Base-by-base conservation (phyloP, 2,888 invertebrate genomes). In the Lordiphosa andalusiaca region DNA sequence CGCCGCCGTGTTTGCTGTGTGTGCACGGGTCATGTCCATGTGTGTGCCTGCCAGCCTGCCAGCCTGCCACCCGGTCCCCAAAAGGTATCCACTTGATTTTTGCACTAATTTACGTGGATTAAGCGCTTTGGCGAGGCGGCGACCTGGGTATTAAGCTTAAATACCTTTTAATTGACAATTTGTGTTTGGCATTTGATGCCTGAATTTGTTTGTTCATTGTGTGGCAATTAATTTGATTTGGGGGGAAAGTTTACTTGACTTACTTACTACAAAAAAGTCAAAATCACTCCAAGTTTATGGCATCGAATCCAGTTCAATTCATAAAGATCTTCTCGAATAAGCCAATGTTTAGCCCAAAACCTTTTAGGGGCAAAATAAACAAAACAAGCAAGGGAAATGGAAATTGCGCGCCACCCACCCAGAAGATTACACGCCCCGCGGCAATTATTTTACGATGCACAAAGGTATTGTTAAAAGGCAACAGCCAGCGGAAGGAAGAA, bases 81-180 rank as follows among this genome's bases (percentile, higher is more conserved):
- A 65, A 75, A 81, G 84, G 84, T 81, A 81, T 74, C 75, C 84
- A 85, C 85, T 82, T 82, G 81, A 82, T 84, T 82, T 82, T 77
- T 82, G 86, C 70, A 84, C 86, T 77, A 85, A 82, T 85, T 84
- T 82, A 82, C 74, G 86, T 76, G 85, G 84, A 74, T 82, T 82
- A 82, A 84, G 64, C 67, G 73, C 77, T 74, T 59, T 40, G 49
- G 52, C 49, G 52, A 59, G 50, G 51, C 42, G 44, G 48, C 65
- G 68, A 66, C 69, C 67, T 69, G 76, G 82, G 77, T 85, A 86
- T 87, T 87, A 85, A 70, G 82, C 72, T 84, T 87, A 88, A 87
- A 88, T 88, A 85, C 88, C 86, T 82, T 86, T 87, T 88, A 88
- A 88, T 88, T 88, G 87, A 88, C 87, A 87, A 76, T 84, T 84